Percentiles rank a stretch among this genome's conserved stretches.
Evolutionary conservation across 2,113 vertebrate genomes (phyloP).

Genomic region (Dipodomys stephensi): DNA sequence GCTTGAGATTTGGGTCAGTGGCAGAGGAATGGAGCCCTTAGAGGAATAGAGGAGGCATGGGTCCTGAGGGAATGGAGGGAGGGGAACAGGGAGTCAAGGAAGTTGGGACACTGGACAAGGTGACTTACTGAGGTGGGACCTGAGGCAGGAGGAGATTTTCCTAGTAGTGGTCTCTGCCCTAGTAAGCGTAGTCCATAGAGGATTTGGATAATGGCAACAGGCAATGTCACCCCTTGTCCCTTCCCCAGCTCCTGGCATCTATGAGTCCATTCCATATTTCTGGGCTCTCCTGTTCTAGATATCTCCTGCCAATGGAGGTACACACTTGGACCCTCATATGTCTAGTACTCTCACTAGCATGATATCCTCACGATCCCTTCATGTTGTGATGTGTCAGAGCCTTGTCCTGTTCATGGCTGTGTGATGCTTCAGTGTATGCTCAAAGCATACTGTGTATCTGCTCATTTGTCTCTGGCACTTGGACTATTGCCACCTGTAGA

Average conservation of each 20-base stretch:
- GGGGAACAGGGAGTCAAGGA: too few species aligned
- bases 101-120: background rate
- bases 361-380: accelerated
- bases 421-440: accelerated
- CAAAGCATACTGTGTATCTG: background rate
- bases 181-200: background rate
- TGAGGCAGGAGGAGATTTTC: background rate
- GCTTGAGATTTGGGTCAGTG: background rate
- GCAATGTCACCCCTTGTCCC: too few species aligned
- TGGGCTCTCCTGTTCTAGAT: background rate
- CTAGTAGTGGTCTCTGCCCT: too few species aligned
- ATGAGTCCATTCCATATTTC: background rate
- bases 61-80: background rate
- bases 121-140: background rate
- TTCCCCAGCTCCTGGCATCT: background rate
- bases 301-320: accelerated
- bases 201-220: background rate
- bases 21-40: background rate
- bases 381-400: accelerated
- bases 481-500: too few species aligned
- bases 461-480: accelerated
- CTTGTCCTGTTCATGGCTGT: background rate
- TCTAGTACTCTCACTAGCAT: background rate
- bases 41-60: background rate
- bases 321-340: background rate